Conservation (phyloP, 2,888 invertebrate species). For the Epinotia bilunana region DNA sequence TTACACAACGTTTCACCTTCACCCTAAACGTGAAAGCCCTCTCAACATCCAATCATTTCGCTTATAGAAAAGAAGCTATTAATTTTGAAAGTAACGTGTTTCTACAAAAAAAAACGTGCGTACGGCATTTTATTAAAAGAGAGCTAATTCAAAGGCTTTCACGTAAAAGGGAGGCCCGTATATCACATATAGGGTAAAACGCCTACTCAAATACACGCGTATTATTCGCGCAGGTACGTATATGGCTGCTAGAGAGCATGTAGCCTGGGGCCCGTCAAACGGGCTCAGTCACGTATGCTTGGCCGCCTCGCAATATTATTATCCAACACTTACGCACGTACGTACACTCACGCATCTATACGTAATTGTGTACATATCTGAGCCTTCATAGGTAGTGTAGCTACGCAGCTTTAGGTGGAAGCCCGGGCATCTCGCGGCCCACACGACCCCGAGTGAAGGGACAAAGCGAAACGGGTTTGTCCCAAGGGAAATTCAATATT, state of each 20-base stretch:
- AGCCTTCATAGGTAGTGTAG: constrained; percentile 52
- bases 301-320: constrained; percentile 80
- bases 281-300: constrained; percentile 79
- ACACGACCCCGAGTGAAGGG: constrained; percentile 83
- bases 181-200: constrained; percentile 70
- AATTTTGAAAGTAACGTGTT: constrained; percentile 44
- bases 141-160: constrained; percentile 81
- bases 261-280: constrained; percentile 78
- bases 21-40: constrained; percentile 24
- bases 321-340: constrained; percentile 81
- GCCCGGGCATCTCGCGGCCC: constrained; percentile 81
- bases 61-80: constrained; percentile 43
- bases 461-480: constrained; percentile 85
- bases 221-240: constrained; percentile 55
- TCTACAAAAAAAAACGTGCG: constrained; percentile 52
- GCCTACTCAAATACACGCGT: constrained; percentile 68
- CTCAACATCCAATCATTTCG: constrained; percentile 34
- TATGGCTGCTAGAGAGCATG: constrained; percentile 60
- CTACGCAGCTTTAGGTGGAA: constrained; percentile 52
- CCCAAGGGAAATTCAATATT: constrained; percentile 86
- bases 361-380: constrained; percentile 53
- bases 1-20: constrained; percentile 17
- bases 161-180: constrained; percentile 68
- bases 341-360: constrained; percentile 59
- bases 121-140: constrained; percentile 70